Conservation (phyloP, 2,113 vertebrate genomes). For the Pimephales promelas region DNA sequence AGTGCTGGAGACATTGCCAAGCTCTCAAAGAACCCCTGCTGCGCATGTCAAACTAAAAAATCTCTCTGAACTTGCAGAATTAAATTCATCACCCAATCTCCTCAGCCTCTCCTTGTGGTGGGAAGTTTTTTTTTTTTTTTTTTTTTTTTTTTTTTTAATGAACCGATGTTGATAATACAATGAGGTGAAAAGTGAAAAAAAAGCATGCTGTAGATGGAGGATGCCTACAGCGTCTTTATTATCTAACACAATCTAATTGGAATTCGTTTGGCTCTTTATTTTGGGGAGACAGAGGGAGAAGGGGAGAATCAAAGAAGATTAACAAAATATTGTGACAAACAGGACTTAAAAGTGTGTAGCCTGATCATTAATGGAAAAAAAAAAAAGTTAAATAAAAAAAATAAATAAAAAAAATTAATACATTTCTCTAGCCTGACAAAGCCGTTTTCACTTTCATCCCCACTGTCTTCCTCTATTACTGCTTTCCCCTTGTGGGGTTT, state of each 20-base stretch:
- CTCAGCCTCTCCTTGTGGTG: conserved; percentile 83
- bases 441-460: neutral
- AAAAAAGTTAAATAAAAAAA: neutral
- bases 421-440: conserved; percentile 10
- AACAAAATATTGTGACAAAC: conserved; percentile 45
- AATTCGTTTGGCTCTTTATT: conserved; percentile 77
- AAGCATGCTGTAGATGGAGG: conserved; percentile 33
- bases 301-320: conserved; percentile 46
- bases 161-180: conserved; percentile 79
- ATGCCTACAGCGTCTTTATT: conserved; percentile 83
- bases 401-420: neutral
- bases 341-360: conserved; percentile 35
- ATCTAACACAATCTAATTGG: conserved; percentile 83
- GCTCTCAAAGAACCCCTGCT: conserved; percentile 89
- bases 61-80: conserved; percentile 97
- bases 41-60: conserved; percentile 93
- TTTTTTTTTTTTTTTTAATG: conserved; percentile 54
- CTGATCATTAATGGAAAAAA: conserved; percentile 24
- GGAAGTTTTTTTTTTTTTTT: conserved; percentile 71
- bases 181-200: neutral
- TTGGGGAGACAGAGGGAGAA: conserved; percentile 68
- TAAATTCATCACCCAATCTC: conserved; percentile 90
- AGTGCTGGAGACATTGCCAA: conserved; percentile 86
- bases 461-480: neutral
- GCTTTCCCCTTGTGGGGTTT: neutral